Base-by-base conservation (phyloP, 2,888 invertebrate genomes). In the Dynastes grantii region DNA sequence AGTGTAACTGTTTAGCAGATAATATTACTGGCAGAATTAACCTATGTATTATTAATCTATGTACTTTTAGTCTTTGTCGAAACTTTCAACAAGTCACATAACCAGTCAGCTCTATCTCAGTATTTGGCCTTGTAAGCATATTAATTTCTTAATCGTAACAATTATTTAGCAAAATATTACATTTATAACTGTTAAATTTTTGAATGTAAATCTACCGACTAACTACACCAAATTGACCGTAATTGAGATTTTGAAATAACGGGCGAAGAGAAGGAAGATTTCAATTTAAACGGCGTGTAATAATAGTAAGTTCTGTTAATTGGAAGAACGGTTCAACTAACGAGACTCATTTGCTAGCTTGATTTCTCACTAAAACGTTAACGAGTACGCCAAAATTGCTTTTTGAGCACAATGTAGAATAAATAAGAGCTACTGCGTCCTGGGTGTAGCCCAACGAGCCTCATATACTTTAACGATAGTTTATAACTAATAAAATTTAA, bases 241-340 rank as follows among this genome's bases (percentile, higher is more conserved):
- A 6, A 37, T 6, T 37, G 32, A 37, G 32, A 37, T 37, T 37
- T 37, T 37, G 32, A 37, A 5, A 37, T 37, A 37, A 37, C 32
- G 5, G 32, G 32, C 32, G 5, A 37, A 37, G 32, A 1, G 53
- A 16, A 53, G 55, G 40, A 73, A 63, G 0, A 71, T 55, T 53
- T 40, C 22, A 71, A 55, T 58, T 58, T 55, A 37, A 55, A 58
- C 40, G 6, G n/a, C 37, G 71, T 37, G 37, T 71, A 71, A 55
- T 71, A 58, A 37, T 55, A 16, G 16, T 4, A 37, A 37, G 22
- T 55, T 55, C 37, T 37, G 71, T 71, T 71, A 71, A 71, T 71
- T 71, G 71, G 37, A 71, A 13, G 37, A 71, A 71, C 71, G 55
- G 71, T 71, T 37, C 32, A n/a, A 22, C n/a, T 58, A 71, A 71